phyloP scores from a whole-genome alignment of 2,113 vertebrate genomes.

The Camelus bactrianus region DNA sequence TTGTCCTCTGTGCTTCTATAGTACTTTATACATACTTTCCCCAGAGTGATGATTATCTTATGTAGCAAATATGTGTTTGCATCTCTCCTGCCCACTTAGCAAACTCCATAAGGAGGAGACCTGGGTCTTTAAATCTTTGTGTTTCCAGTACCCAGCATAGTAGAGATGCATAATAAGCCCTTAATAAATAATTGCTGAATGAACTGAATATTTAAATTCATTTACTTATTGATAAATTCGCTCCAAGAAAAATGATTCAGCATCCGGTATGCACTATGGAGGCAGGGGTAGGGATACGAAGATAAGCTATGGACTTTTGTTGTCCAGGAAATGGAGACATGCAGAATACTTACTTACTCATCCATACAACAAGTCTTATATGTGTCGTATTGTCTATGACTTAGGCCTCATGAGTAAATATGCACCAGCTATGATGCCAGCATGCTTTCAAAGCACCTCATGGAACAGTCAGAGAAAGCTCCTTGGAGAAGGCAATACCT shows the following conservation, averaged over 20 bases:
- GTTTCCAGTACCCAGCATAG: background rate
- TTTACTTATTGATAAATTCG: background rate
- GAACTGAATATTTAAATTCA: background rate
- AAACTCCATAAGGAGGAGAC: background rate
- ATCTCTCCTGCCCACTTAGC: background rate
- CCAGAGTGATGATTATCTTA: background rate
- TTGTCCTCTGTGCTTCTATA: background rate
- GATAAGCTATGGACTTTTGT: background rate
- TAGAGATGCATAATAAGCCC: background rate
- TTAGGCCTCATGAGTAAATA: background rate
- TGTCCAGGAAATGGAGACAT: no score
- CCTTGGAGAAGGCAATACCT: background rate
- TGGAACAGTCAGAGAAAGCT: background rate
- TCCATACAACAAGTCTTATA: background rate
- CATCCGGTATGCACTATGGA: background rate
- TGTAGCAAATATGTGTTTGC: background rate
- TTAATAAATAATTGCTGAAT: constrained; percentile 15
- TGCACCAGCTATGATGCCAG: background rate
- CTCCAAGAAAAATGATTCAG: background rate
- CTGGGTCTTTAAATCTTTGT: background rate
- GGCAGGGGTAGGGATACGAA: background rate
- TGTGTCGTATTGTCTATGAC: background rate
- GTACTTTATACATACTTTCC: background rate
- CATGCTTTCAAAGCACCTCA: background rate
- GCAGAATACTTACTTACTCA: background rate